Conservation (phyloP, 2,113 vertebrate genomes). For the Xiphophorus maculatus region DNA sequence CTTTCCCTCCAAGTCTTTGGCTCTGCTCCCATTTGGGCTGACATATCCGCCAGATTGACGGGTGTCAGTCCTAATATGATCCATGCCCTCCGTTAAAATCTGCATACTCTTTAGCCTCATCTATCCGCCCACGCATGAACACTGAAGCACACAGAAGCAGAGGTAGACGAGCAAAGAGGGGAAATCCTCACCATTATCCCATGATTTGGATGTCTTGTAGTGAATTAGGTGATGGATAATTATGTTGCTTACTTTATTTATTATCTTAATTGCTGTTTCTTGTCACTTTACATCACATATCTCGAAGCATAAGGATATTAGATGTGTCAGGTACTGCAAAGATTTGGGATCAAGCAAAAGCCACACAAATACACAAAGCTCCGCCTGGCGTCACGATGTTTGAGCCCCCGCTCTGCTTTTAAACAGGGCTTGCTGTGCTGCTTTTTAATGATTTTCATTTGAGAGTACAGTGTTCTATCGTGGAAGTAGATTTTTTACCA, state of each 20-base stretch:
- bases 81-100: slow-evolving; percentile 34
- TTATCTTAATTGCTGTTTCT: slow-evolving; percentile 57
- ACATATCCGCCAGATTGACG: slow-evolving; percentile 57
- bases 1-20: slow-evolving; percentile 6
- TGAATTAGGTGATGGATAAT: slow-evolving; percentile 44
- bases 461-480: slow-evolving; percentile 20
- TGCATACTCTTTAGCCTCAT: slow-evolving; percentile 26
- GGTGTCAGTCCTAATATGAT: slow-evolving; percentile 60
- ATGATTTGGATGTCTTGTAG: slow-evolving; percentile 28
- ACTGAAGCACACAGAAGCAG: neutral
- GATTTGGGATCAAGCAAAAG: slow-evolving; percentile 34
- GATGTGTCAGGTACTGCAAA: slow-evolving; percentile 59
- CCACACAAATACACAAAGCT: slow-evolving; percentile 15
- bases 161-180: slow-evolving; percentile 1
- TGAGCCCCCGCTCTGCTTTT: slow-evolving; percentile 35
- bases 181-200: slow-evolving; percentile 12
- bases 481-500: slow-evolving; percentile 31
- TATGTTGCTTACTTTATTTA: slow-evolving; percentile 49
- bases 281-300: slow-evolving; percentile 55
- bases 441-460: slow-evolving; percentile 58
- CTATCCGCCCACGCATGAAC: neutral
- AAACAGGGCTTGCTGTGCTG: slow-evolving; percentile 39
- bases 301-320: slow-evolving; percentile 38
- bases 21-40: slow-evolving; percentile 39
- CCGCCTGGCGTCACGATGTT: slow-evolving; percentile 7